Evolutionary conservation across 1,140 invertebrate genomes (phyloP), one percentile per base, ranked within the genome.

Genomic region (Camponotus floridanus): DNA sequence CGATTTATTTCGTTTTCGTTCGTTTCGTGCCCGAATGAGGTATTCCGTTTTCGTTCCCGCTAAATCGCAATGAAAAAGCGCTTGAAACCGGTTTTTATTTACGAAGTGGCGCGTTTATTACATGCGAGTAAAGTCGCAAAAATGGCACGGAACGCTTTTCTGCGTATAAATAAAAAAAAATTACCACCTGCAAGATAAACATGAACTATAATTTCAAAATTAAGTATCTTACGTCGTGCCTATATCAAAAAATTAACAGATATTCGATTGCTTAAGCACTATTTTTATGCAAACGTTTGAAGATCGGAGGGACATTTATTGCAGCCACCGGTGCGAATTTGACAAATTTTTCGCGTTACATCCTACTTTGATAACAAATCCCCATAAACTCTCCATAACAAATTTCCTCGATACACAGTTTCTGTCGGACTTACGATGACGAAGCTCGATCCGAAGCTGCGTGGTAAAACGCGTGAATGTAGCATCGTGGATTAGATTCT

Each of bases 401-500:
- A 83, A 83, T 61, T 61, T 39, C 39, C 42, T 48, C 39, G 68
- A 39, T 61, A 59, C 36, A 45, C 67, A 67, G 55, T 18, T 59
- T 18, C 18, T 57, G 51, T 2, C 61, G 79, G 55, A 73, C 13
- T 42, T 39, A 61, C 76, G 11, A 55, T 45, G 45, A 70, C 31
- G 57, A 55, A 18, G 67, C n/a, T 51, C 39, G 36, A 26, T 73
- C 74, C 70, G 33, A 45, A 48, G 36, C 48, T 42, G 48, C 70
- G 85, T 73, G 79, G 84, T 74, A 89, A 89, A 87, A 68, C 80
- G 81, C 74, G 26, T 39, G 76, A 48, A 26, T 51, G 62, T 64
- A 67, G 15, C 45, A 21, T 13, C 39, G 26, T 73, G 79, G 79
- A 81, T 81, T 81, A 81, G 39, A 39, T 81, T 73, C 55, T 18